Conservation (phyloP, 2,797 vertebrate genomes). For the Eupleurogrammus muticus region DNA sequence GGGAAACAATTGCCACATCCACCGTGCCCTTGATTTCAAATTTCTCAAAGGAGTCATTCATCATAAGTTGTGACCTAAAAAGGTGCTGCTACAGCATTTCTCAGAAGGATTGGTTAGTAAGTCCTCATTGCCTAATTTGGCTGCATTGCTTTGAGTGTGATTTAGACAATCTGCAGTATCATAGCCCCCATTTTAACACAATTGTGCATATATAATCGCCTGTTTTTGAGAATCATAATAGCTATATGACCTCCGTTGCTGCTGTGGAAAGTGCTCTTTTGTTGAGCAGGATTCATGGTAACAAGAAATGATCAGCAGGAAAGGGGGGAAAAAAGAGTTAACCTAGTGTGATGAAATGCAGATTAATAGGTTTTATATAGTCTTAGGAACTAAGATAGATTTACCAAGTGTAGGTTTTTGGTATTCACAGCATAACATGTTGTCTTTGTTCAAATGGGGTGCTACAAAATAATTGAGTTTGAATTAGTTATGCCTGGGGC, state of each 20-base stretch:
- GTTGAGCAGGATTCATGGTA: slow-evolving; percentile 28
- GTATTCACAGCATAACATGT: slow-evolving; percentile 81
- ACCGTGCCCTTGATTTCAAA: slow-evolving; percentile 60
- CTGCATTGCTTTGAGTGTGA: slow-evolving; percentile 55
- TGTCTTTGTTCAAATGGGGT: slow-evolving; percentile 80
- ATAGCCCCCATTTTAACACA: slow-evolving; percentile 46
- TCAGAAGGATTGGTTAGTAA: slow-evolving; percentile 65
- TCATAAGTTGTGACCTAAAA: slow-evolving; percentile 76
- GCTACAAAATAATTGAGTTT: slow-evolving; percentile 86
- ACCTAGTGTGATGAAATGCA: slow-evolving; percentile 39
- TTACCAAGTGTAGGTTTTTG: slow-evolving; percentile 68
- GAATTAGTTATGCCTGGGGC: slow-evolving; percentile 85
- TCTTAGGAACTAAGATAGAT: slow-evolving; percentile 65
- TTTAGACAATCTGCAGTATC: slow-evolving; percentile 63
- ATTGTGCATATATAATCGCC: slow-evolving; percentile 47
- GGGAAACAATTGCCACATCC: slow-evolving; percentile 62
- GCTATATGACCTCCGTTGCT: slow-evolving; percentile 36
- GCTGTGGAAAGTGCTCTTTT: slow-evolving; percentile 42
- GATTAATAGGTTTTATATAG: slow-evolving; percentile 50
- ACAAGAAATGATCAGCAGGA: slow-evolving; percentile 59
- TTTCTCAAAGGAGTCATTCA: slow-evolving; percentile 79
- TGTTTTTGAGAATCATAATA: slow-evolving; percentile 45
- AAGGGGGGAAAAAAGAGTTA: slow-evolving; percentile 34
- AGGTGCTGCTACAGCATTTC: slow-evolving; percentile 69
- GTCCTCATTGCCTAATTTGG: slow-evolving; percentile 72